Conservation (phyloP, 2,113 vertebrate genomes). For the Ammodytes dubius region DNA sequence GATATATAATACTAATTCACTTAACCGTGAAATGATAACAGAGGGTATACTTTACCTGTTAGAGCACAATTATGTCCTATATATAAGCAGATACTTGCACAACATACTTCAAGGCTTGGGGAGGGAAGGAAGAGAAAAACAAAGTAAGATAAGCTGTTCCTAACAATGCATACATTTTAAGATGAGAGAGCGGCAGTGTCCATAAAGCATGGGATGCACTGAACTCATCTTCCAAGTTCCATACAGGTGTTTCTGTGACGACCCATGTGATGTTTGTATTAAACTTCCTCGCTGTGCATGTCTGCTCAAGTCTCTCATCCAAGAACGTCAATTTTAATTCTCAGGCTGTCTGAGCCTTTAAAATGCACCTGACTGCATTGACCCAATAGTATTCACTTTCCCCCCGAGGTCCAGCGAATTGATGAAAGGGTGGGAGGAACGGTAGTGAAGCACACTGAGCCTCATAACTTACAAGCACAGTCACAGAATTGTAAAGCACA, state of each 20-base stretch:
- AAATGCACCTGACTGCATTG: conserved; percentile 27
- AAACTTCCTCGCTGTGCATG: conserved; percentile 30
- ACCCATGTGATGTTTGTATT: conserved; percentile 26
- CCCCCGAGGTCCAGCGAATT: conserved; percentile 28
- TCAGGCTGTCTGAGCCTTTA: conserved; percentile 24
- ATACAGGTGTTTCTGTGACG: conserved; percentile 21
- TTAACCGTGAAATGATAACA: conserved; percentile 77
- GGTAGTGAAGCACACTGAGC: conserved; percentile 19
- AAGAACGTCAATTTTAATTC: conserved; percentile 19
- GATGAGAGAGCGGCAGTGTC: conserved; percentile 24
- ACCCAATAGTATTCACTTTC: conserved; percentile 23
- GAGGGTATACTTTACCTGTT: conserved; percentile 76
- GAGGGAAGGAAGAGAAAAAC: conserved; percentile 59
- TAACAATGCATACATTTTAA: conserved; percentile 63
- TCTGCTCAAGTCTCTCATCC: conserved; percentile 31
- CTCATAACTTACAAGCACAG: conserved; percentile 47
- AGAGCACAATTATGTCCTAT: conserved; percentile 74
- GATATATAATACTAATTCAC: conserved; percentile 83
- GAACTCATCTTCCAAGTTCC: conserved; percentile 29
- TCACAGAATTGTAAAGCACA: conserved; percentile 72
- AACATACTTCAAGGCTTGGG: conserved; percentile 78
- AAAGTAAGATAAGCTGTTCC: conserved; percentile 51
- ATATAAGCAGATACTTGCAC: conserved; percentile 82
- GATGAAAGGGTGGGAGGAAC: conserved; percentile 28
- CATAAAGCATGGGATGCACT: conserved; percentile 29